Conservation (phyloP, 2,797 vertebrate species). For the Denticeps clupeoides region DNA sequence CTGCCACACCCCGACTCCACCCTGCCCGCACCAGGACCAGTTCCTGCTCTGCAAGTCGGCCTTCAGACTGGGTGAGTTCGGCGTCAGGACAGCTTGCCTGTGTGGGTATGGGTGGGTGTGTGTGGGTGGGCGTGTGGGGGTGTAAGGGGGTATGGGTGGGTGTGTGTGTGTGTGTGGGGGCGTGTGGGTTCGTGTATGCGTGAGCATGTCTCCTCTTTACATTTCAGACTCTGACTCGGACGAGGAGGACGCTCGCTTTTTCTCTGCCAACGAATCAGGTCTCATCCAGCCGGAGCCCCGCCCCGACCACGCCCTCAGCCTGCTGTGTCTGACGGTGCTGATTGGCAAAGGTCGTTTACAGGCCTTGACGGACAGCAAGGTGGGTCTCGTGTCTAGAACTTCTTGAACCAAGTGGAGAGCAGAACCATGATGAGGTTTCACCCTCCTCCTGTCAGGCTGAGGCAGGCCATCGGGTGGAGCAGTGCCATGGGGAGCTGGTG, state of each 20-base stretch:
- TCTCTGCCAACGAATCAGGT: conserved; percentile 51
- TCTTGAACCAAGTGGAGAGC: too few species aligned
- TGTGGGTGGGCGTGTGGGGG: too few species aligned
- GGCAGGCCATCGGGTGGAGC: conserved; percentile 50
- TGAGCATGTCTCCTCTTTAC: too few species aligned
- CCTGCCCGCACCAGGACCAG: conserved; percentile 42
- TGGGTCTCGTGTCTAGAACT: too few species aligned
- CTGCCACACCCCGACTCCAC: conserved; percentile 20
- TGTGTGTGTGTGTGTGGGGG: too few species aligned
- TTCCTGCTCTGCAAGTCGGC: conserved; percentile 83
- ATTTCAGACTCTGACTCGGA: conserved; percentile 81
- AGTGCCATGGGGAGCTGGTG: conserved; percentile 72
- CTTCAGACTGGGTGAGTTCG: conserved; percentile 76
- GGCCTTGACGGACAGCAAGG: conserved; percentile 74
- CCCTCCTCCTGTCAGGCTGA: conserved; percentile 32
- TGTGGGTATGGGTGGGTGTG: too few species aligned
- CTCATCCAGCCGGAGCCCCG: conserved; percentile 34
- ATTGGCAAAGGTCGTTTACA: conserved; percentile 76
- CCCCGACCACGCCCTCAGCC: conserved; percentile 58
- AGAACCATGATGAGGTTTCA: too few species aligned
- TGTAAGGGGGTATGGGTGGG: too few species aligned
- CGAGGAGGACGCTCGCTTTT: conserved; percentile 77
- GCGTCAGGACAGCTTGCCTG: too few species aligned
- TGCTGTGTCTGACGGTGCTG: conserved; percentile 64
- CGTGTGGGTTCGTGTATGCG: too few species aligned